A percentile compares a stretch with the other conserved stretches of the same genome.
These are phyloP conservation scores for Aromia moschata DNA, from an alignment of 2,888 invertebrate species.

Conservation along the genomic window DNA sequence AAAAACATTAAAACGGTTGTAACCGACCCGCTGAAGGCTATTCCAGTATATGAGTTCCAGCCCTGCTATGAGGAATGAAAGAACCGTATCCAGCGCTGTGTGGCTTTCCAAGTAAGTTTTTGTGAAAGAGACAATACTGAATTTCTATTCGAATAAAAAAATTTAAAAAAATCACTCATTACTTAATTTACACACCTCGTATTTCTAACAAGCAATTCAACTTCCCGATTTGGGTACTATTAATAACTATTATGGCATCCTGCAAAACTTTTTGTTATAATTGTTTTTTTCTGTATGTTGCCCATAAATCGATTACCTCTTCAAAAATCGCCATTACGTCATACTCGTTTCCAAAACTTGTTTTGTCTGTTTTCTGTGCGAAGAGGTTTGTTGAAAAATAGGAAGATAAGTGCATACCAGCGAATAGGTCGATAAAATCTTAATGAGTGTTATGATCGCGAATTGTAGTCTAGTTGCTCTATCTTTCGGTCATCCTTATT, in stretches of 20 bases:
- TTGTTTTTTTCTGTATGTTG: neutral
- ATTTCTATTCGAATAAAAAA: too few relatives aligned
- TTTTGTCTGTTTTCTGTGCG: neutral
- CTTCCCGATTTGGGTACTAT: neutral
- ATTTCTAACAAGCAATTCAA: neutral
- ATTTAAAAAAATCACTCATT: too few relatives aligned
- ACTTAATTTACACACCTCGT: too few relatives aligned
- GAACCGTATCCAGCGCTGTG: too few relatives aligned
- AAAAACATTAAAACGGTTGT: too few relatives aligned
- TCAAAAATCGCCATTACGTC: constrained; percentile 6
- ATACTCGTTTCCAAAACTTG: constrained; percentile 14
- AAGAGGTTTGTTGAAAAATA: neutral
- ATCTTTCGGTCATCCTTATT: constrained; percentile 14
- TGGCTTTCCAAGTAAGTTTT: too few relatives aligned
- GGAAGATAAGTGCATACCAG: too few relatives aligned
- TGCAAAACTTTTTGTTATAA: neutral
- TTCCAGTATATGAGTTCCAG: too few relatives aligned
- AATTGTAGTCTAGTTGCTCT: neutral
- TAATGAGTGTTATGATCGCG: neutral
- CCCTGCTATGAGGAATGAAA: too few relatives aligned
- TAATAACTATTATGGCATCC: constrained; percentile 15
- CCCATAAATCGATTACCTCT: neutral
- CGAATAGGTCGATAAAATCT: neutral
- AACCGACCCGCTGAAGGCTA: too few relatives aligned
- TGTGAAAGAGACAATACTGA: too few relatives aligned